phyloP scores from a whole-genome alignment of 2,888 invertebrate species.

The Pristionchus mayeri region DNA sequence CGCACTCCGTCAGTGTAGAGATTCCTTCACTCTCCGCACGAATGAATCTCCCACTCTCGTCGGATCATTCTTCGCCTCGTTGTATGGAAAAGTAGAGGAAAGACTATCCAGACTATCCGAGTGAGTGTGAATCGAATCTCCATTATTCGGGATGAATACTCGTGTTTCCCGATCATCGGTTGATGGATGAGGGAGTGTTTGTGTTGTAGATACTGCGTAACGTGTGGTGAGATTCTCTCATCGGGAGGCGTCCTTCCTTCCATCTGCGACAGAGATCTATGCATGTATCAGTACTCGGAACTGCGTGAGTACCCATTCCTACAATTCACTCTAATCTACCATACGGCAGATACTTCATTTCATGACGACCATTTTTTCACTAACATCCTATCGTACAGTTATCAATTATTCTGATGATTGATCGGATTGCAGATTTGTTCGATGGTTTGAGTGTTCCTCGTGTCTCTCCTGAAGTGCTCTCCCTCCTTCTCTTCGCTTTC shows the following conservation, averaged over 20 bases:
- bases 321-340: too few species aligned
- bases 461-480: slow-evolving; percentile 18
- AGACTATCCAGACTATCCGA: neutral
- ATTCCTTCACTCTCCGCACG: neutral
- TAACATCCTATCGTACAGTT: too few species aligned
- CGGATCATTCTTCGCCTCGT: slow-evolving; percentile 24
- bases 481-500: slow-evolving; percentile 37
- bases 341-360: too few species aligned
- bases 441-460: neutral
- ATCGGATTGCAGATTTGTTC: slow-evolving; percentile 17
- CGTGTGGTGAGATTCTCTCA: slow-evolving; percentile 18
- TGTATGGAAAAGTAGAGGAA: neutral
- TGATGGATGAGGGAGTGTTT: neutral
- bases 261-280: slow-evolving; percentile 15
- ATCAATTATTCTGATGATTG: neutral
- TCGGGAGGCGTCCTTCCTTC: slow-evolving; percentile 11
- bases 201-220: slow-evolving; percentile 11
- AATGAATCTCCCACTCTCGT: neutral
- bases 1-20: neutral
- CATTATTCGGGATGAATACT: neutral
- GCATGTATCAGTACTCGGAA: slow-evolving; percentile 36
- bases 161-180: neutral
- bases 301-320: slow-evolving; percentile 28
- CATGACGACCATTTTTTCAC: too few species aligned
- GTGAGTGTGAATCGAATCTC: neutral